Evolutionary conservation across 2,797 vertebrate genomes (phyloP).

Genomic region (Allenopithecus nigroviridis): DNA sequence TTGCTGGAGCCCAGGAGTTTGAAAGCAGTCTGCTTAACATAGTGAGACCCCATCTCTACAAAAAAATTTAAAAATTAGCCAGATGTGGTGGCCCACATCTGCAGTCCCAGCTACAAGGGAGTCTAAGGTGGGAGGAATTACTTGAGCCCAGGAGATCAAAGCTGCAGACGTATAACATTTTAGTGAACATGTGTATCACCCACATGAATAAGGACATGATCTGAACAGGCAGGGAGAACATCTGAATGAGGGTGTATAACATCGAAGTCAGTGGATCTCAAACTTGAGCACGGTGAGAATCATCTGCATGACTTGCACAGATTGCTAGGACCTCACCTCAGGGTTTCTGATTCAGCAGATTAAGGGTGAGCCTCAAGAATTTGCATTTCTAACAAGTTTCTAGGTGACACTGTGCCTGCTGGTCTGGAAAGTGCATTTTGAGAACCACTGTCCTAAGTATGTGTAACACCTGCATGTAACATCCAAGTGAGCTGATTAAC

Average conservation of each 20-base stretch:
- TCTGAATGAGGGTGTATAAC: not conserved
- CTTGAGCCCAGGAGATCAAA: not conserved
- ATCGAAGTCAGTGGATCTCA: not conserved
- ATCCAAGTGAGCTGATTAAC: not conserved
- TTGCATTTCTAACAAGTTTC: not conserved
- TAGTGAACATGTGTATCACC: not conserved
- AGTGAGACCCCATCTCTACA: not conserved
- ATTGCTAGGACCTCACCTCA: not conserved
- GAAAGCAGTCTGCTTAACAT: not conserved
- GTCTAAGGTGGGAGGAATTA: not conserved
- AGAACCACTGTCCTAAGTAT: not conserved
- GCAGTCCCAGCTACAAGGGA: not conserved
- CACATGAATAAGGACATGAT: not conserved
- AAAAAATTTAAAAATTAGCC: not conserved
- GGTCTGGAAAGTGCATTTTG: not conserved
- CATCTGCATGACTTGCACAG: not conserved
- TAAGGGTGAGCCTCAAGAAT: not conserved
- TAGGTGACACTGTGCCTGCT: not conserved
- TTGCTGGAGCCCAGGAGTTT: not conserved
- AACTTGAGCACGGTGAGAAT: not conserved
- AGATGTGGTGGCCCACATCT: not conserved
- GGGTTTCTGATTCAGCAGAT: not conserved
- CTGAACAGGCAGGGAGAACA: not conserved
- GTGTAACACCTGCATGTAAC: not conserved
- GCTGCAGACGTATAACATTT: not conserved